phyloP scores from a whole-genome alignment of 2,797 vertebrate species.

The Schizothorax lantsangensis region DNA sequence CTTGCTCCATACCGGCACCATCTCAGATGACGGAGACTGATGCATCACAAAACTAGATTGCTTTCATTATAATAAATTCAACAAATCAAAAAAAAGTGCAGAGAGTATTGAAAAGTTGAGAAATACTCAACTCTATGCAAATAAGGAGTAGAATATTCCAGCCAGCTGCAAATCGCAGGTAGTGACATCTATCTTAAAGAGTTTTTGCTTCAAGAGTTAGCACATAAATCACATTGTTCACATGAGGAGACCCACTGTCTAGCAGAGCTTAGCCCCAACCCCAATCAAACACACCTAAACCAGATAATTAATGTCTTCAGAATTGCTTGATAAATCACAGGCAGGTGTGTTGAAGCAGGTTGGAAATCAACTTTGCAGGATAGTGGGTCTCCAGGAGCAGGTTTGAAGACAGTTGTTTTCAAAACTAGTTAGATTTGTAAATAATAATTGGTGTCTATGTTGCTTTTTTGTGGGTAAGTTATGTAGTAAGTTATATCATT shows the following conservation, averaged over 20 bases:
- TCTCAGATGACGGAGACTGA: not conserved
- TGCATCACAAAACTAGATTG: not conserved
- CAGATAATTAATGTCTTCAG: not conserved
- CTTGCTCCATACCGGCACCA: not conserved
- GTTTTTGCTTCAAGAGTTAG: too few species aligned
- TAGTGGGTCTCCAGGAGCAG: not conserved
- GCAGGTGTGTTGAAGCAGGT: not conserved
- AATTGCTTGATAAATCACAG: not conserved
- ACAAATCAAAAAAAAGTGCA: too few species aligned
- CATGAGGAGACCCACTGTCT: not conserved
- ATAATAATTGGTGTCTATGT: not conserved
- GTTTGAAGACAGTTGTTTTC: too few species aligned
- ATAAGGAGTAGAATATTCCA: too few species aligned
- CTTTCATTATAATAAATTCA: not conserved
- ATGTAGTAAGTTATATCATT: not conserved
- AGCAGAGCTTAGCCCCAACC: not conserved
- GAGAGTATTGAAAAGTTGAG: not conserved
- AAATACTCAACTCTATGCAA: not conserved
- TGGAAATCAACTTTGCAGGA: not conserved
- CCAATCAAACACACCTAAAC: not conserved
- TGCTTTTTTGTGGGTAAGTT: not conserved
- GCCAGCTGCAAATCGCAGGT: too few species aligned
- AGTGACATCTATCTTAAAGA: too few species aligned
- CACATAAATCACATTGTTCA: not conserved
- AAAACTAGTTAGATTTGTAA: not conserved